Percentiles rank a stretch among this genome's conserved stretches.
These are phyloP conservation scores for Aramus guarauna DNA, from an alignment of 2,113 vertebrate genomes.

Conservation along the genomic window DNA sequence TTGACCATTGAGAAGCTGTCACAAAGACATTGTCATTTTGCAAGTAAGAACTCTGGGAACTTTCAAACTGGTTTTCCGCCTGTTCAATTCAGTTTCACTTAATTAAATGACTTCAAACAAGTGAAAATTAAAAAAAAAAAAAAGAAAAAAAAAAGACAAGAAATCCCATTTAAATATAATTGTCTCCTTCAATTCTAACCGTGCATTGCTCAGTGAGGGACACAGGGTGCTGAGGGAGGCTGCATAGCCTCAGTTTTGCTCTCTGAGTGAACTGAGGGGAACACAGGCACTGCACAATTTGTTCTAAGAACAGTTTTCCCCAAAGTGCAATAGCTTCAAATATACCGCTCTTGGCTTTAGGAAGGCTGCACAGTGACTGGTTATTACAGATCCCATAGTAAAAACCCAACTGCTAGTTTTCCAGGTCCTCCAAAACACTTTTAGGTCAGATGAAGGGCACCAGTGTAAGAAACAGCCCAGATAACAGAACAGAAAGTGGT, in stretches of 20 bases:
- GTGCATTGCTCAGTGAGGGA: background rate
- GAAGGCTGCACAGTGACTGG: background rate
- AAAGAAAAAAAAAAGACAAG: too few species aligned
- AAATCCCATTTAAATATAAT: background rate
- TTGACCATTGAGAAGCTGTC: background rate
- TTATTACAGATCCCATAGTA: background rate
- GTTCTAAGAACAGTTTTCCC: background rate
- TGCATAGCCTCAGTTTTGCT: background rate
- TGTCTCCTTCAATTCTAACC: background rate
- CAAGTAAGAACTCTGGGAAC: background rate
- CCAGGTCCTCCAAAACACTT: fast-evolving
- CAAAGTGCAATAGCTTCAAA: background rate
- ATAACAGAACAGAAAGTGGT: background rate
- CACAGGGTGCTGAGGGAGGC: background rate
- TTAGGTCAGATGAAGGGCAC: background rate
- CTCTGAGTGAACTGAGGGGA: background rate
- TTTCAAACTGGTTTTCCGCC: background rate
- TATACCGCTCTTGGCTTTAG: background rate
- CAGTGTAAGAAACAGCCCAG: background rate
- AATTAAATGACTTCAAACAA: background rate
- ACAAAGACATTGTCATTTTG: background rate
- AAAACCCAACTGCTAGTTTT: background rate
- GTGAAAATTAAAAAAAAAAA: background rate
- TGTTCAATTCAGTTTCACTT: background rate
- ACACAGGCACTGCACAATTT: background rate